Evolutionary conservation across 2,888 invertebrate species (phyloP).

Genomic region (Tipula confusa): DNA sequence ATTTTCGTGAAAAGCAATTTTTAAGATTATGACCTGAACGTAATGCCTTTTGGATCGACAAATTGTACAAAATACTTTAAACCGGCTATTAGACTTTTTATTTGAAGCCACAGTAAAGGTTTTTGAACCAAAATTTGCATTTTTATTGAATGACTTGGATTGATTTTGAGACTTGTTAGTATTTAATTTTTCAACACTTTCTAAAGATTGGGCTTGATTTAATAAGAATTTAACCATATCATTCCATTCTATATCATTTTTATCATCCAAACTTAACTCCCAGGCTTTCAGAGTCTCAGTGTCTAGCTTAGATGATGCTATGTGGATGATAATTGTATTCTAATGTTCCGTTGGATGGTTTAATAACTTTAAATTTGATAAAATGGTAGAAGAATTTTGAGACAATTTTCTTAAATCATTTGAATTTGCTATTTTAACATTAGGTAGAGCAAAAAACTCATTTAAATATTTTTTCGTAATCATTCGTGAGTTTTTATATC

Average conservation of each 20-base stretch:
- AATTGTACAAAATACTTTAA: background rate
- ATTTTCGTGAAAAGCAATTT: background rate
- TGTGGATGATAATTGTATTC: background rate
- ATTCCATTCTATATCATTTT: background rate
- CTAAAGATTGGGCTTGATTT: too few relatives aligned
- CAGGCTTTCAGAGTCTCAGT: background rate
- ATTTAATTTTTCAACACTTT: too few relatives aligned
- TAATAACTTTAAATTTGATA: background rate
- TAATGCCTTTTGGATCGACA: background rate
- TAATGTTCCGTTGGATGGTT: background rate
- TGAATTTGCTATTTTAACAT: background rate
- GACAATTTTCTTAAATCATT: background rate
- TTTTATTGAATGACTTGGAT: too few relatives aligned
- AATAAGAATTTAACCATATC: background rate
- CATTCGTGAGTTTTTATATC: too few relatives aligned
- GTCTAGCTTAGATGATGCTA: background rate
- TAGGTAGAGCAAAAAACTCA: background rate
- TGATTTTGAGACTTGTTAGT: too few relatives aligned
- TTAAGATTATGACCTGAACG: background rate
- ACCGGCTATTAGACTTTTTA: too few relatives aligned
- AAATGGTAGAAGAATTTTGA: background rate
- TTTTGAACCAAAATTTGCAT: too few relatives aligned
- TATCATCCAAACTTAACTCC: background rate
- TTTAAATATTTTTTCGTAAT: too few relatives aligned
- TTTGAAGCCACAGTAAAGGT: too few relatives aligned